Percentiles rank a stretch among this genome's conserved stretches.
Evolutionary conservation across 2,888 invertebrate species (phyloP).

Genomic region (Nycteola revayana): DNA sequence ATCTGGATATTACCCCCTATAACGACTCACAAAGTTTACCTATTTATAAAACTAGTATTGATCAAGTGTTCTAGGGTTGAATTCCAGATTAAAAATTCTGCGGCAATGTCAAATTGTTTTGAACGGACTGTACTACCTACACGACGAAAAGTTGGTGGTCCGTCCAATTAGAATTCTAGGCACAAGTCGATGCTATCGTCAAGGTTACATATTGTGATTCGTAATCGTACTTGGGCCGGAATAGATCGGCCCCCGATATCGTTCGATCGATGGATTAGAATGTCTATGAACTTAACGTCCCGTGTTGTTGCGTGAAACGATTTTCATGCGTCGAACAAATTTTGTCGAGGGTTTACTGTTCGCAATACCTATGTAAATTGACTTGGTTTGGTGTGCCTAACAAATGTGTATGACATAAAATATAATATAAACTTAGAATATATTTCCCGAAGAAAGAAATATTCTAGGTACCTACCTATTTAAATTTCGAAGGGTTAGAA

Average conservation of each 20-base stretch:
- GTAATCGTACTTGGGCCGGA: slow-evolving; percentile 62
- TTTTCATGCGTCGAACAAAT: slow-evolving; percentile 50
- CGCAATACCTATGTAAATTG: slow-evolving; percentile 47
- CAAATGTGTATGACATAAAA: too few relatives aligned
- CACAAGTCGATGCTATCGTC: slow-evolving; percentile 60
- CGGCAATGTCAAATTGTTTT: too few relatives aligned
- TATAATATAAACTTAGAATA: too few relatives aligned
- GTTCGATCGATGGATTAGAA: slow-evolving; percentile 61
- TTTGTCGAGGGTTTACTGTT: slow-evolving; percentile 42
- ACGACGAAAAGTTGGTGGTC: slow-evolving; percentile 66
- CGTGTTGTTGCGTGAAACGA: slow-evolving; percentile 46
- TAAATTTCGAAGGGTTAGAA: too few relatives aligned
- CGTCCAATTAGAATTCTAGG: slow-evolving; percentile 65
- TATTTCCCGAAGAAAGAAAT: too few relatives aligned
- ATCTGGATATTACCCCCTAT: too few relatives aligned
- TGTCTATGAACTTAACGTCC: slow-evolving; percentile 37
- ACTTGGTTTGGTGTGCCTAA: too few relatives aligned
- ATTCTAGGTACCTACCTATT: too few relatives aligned
- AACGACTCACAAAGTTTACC: too few relatives aligned
- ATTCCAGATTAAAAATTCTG: too few relatives aligned
- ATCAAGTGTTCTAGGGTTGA: too few relatives aligned
- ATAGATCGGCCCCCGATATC: slow-evolving; percentile 67
- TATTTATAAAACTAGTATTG: too few relatives aligned
- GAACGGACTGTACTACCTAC: slow-evolving; percentile 27
- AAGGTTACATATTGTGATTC: slow-evolving; percentile 75